phyloP scores from a whole-genome alignment of 2,113 vertebrate genomes.

The Holacanthus passer region DNA sequence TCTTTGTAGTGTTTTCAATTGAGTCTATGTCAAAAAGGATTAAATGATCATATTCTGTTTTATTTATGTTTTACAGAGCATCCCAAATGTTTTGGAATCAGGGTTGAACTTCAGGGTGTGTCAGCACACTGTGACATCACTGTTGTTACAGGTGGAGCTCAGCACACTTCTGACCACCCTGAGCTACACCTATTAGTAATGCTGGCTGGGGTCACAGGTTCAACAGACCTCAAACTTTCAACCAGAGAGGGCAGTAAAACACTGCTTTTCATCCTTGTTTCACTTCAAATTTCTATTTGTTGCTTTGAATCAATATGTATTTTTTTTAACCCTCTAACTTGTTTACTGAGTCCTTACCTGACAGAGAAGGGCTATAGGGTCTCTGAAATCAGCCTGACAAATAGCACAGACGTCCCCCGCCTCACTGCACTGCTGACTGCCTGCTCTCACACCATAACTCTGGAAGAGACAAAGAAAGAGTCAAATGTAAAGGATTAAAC shows the following conservation, averaged over 20 bases:
- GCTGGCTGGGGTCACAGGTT: neutral
- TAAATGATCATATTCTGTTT: too few relatives aligned
- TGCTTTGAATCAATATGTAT: neutral
- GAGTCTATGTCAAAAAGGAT: too few relatives aligned
- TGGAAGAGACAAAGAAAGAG: conserved; percentile 65
- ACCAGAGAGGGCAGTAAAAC: conserved; percentile 15
- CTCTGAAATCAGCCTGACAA: conserved; percentile 95
- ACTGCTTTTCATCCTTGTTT: neutral
- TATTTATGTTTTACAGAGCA: too few relatives aligned
- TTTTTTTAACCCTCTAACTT: neutral
- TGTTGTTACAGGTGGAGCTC: neutral
- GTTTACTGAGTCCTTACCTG: conserved; percentile 86
- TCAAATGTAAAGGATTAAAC: neutral
- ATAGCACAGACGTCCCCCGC: conserved; percentile 96
- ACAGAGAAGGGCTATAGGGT: conserved; percentile 93
- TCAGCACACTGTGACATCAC: neutral
- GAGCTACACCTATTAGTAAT: neutral
- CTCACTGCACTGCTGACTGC: conserved; percentile 95
- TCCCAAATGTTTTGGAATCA: too few relatives aligned
- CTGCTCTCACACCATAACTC: conserved; percentile 93
- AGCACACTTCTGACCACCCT: neutral
- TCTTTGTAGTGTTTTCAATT: too few relatives aligned
- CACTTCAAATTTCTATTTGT: neutral
- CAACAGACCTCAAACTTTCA: neutral
- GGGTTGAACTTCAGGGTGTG: too few relatives aligned